Evolutionary conservation across 2,888 invertebrate species (phyloP), one percentile per base, ranked within the genome.

Genomic region (Macrosiphum euphorbiae): DNA sequence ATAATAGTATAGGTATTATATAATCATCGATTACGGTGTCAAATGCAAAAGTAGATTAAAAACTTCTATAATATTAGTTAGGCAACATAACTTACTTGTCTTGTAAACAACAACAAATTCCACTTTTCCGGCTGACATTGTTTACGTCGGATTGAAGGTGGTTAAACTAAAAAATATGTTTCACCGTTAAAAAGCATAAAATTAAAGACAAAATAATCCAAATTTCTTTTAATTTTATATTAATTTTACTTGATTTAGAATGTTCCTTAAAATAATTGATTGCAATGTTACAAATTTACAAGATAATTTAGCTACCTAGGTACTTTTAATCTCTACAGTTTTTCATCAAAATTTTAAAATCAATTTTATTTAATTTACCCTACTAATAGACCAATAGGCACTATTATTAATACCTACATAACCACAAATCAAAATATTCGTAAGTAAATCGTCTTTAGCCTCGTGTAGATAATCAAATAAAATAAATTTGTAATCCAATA

Each of bases 41-140:
- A 67, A 78, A 78, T 35, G 67, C 35, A 35, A 78, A 78, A 35
- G 35, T 78, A 78, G n/a, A 35, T 78, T 35, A 35, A 78, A 20
- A 35, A 35, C 78, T 78, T 78, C 8, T 78, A 78, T 78, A 78
- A 78, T 90, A 90, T 47, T 90, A 61, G 52, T 1, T 67, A 91
- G 41, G 52, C 52, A 92, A 87, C 47, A 87, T 26, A 41, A 92
- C 88, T 90, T 50, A 93, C 93, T 93, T 11, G 93, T 90, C 44
- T 90, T 93, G 89, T 90, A 85, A 90, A 93, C 93, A 90, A 93
- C 89, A 20, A 47, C 20, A 10, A 93, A 93, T 8, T 93, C 85
- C 55, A 93, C 85, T 90, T 93, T 93, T 86, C 93, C 93, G 35
- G 84, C 78, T 41, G 84, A 20, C 93, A 93, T 93, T 28, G 35